Evolutionary conservation across 2,113 vertebrate species (phyloP).

Genomic region (Clupea harengus): DNA sequence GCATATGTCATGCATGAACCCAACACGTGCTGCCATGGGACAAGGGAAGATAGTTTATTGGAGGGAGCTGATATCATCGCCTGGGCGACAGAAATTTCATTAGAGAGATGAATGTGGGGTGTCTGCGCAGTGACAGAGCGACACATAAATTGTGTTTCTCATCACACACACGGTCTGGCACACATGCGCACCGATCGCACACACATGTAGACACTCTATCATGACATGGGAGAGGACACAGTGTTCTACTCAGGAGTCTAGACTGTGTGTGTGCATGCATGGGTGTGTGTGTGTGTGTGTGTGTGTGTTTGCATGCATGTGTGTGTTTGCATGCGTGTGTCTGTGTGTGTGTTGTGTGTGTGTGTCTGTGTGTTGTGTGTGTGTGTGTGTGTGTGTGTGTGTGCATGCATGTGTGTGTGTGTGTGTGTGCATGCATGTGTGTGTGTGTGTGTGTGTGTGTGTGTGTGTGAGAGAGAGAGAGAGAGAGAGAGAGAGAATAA

Average conservation of each 20-base stretch:
- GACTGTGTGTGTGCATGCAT: not conserved
- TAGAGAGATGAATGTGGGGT: slow-evolving; percentile 16
- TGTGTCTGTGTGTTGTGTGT: not conserved
- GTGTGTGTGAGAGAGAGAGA: not conserved
- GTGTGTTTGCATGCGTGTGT: not conserved
- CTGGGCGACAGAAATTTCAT: not conserved
- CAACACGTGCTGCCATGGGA: too few species aligned
- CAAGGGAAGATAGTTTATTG: not conserved
- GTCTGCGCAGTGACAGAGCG: slow-evolving; percentile 2
- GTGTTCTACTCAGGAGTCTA: not conserved
- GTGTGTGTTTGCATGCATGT: not conserved
- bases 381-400: not conserved
- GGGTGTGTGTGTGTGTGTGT: not conserved
- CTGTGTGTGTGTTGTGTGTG: not conserved
- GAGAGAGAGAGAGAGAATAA: not conserved
- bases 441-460: not conserved
- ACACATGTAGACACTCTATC: not conserved
- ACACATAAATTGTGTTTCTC: slow-evolving; percentile 58
- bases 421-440: not conserved
- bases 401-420: not conserved
- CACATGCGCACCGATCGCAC: slow-evolving; percentile 1
- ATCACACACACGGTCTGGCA: slow-evolving; percentile 45
- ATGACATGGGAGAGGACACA: not conserved
- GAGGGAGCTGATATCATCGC: not conserved
- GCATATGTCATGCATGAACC: not conserved